phyloP scores from a whole-genome alignment of 92 coral and sea anemone genomes.

The Epizoanthus rinbou region DNA sequence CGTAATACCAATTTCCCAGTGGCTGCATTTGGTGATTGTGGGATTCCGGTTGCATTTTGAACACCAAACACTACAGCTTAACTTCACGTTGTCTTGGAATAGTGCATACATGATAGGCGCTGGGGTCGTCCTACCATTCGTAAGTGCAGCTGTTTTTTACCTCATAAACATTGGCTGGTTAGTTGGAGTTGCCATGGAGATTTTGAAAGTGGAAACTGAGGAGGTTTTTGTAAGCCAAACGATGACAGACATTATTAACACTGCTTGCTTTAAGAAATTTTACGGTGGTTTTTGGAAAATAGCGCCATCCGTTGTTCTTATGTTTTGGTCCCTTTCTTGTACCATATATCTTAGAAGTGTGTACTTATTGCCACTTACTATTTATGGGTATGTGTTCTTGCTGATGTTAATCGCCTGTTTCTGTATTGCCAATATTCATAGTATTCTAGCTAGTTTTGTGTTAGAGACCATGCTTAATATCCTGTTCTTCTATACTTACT shows the following conservation, averaged over 20 bases:
- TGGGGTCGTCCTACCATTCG: not conserved
- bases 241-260: not conserved
- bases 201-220: not conserved
- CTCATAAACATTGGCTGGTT: conserved; percentile 1
- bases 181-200: conserved; percentile 9
- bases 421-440: not conserved
- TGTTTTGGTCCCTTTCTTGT: not conserved
- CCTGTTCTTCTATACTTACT: not conserved
- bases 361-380: not conserved
- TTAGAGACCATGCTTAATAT: not conserved
- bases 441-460: not conserved
- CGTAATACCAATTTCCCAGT: not conserved
- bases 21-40: not conserved
- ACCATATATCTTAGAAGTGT: not conserved
- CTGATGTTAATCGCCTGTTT: not conserved
- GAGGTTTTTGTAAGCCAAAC: not conserved
- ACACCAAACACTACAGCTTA: not conserved
- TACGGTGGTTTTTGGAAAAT: conserved; percentile 8
- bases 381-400: not conserved
- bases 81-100: not conserved
- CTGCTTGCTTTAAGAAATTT: conserved; percentile 4
- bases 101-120: not conserved
- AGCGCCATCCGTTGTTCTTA: not conserved
- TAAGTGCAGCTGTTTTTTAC: not conserved
- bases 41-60: not conserved